These are phyloP conservation scores for Drosophila quinaria DNA, from an alignment of 2,888 invertebrate species.

Conservation along the genomic window DNA sequence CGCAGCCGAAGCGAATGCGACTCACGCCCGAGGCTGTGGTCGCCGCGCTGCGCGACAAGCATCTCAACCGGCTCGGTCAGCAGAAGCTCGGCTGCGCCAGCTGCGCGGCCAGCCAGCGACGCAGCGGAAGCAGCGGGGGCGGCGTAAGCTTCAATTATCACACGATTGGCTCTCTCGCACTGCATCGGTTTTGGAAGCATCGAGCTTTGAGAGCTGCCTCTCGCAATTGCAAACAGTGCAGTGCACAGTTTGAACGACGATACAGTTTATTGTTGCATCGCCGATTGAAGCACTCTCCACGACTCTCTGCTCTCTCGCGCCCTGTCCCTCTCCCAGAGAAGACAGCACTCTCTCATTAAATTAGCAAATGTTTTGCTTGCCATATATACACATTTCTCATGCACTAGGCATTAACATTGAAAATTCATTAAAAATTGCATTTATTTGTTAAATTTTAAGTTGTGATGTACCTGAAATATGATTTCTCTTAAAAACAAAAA, in stretches of 20 bases:
- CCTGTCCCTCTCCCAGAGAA: constrained; percentile 4
- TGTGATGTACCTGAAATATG: constrained; percentile 86
- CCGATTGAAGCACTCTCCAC: constrained; percentile 59
- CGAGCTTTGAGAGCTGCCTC: constrained; percentile 24
- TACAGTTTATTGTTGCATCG: constrained; percentile 84
- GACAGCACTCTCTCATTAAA: constrained; percentile 29
- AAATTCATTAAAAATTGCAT: constrained; percentile 68
- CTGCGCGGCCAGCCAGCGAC: constrained; percentile 62
- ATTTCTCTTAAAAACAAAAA: constrained; percentile 78
- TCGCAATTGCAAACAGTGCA: constrained; percentile 74
- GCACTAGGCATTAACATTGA: constrained; percentile 56
- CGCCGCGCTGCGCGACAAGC: constrained; percentile 85
- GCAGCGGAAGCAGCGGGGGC: constrained; percentile 35
- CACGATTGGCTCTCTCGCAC: constrained; percentile 85
- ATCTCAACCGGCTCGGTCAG: constrained; percentile 85
- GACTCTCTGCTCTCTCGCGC: constrained; percentile 16
- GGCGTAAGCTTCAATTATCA: constrained; percentile 86
- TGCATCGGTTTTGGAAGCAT: constrained; percentile 87
- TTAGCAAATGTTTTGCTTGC: constrained; percentile 73
- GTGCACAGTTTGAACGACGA: constrained; percentile 72
- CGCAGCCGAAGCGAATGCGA: constrained; percentile 86
- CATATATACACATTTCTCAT: constrained; percentile 54
- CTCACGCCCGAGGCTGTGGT: constrained; percentile 82
- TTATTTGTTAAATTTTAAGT: constrained; percentile 85
- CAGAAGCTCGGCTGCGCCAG: constrained; percentile 83